phyloP scores from a whole-genome alignment of 2,888 invertebrate genomes.

The Caenorhabditis angaria region DNA sequence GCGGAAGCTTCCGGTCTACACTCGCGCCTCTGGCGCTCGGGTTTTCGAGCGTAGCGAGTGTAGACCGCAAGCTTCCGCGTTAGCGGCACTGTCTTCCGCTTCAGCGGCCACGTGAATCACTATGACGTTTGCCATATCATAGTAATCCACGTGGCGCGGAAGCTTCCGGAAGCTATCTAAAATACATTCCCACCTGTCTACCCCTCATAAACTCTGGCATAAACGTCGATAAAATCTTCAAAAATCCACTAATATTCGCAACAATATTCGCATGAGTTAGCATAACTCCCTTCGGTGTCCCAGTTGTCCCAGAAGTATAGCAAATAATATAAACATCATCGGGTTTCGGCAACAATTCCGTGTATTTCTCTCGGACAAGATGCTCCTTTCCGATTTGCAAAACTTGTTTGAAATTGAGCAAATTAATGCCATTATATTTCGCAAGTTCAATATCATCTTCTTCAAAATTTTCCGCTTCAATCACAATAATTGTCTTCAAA shows the following conservation, averaged over 20 bases:
- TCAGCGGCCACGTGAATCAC: too few species aligned
- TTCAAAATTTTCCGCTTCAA: conserved; percentile 47
- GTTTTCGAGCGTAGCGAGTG: too few species aligned
- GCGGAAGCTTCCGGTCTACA: too few species aligned
- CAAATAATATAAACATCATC: conserved; percentile 73
- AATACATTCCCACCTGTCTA: conserved; percentile 16
- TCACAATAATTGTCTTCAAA: conserved; percentile 61
- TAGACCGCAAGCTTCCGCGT: too few species aligned
- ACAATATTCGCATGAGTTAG: conserved; percentile 92
- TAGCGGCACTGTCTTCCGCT: too few species aligned
- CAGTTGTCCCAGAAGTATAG: conserved; percentile 80
- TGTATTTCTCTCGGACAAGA: conserved; percentile 10
- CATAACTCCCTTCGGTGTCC: conserved; percentile 96
- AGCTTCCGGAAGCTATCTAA: too few species aligned
- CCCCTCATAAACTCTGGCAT: conserved; percentile 39
- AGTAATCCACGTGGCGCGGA: too few species aligned
- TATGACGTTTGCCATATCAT: too few species aligned
- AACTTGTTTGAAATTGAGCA: conserved; percentile 57
- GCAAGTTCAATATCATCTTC: conserved; percentile 22
- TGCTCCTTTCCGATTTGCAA: conserved; percentile 35
- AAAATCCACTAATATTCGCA: conserved; percentile 62
- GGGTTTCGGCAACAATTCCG: conserved; percentile 53
- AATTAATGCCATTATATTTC: conserved; percentile 21
- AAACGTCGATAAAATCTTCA: conserved; percentile 53
- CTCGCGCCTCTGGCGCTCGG: too few species aligned